Evolutionary conservation across 2,113 vertebrate species (phyloP).

Genomic region (Corythoichthys intestinalis): DNA sequence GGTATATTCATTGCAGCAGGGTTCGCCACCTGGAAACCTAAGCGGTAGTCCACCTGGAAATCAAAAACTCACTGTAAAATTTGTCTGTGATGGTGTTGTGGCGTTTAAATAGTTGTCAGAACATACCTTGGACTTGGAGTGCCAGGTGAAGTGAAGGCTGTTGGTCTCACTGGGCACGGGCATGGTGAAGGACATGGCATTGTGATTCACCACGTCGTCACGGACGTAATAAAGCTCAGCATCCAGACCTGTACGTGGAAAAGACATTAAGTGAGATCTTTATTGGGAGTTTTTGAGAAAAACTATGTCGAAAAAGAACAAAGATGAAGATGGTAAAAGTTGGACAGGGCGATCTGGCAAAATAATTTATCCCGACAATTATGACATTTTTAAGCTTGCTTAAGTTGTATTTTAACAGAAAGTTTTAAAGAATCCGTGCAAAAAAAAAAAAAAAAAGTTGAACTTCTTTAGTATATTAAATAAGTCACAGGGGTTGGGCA

Average conservation of each 20-base stretch:
- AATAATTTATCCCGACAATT: too few relatives aligned
- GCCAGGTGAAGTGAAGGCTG: conserved; percentile 94
- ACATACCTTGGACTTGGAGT: conserved; percentile 84
- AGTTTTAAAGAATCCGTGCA: too few relatives aligned
- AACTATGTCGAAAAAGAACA: background rate
- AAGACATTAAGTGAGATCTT: background rate
- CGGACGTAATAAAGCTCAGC: conserved; percentile 96
- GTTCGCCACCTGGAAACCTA: conserved; percentile 91
- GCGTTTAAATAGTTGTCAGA: background rate
- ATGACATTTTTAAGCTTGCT: too few relatives aligned
- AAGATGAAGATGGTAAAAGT: background rate
- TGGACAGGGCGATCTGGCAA: background rate
- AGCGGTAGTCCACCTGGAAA: conserved; percentile 87
- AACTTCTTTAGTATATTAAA: too few relatives aligned
- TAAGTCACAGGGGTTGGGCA: too few relatives aligned
- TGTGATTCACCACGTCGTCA: conserved; percentile 89
- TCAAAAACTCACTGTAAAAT: background rate
- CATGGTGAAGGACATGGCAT: conserved; percentile 91
- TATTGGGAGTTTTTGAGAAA: background rate
- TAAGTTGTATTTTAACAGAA: too few relatives aligned
- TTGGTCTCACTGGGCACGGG: conserved; percentile 91
- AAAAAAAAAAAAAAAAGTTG: too few relatives aligned
- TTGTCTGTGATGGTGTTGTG: background rate
- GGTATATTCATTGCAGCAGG: conserved; percentile 85
- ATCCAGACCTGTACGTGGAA: conserved; percentile 81